A percentile compares a stretch with the other conserved stretches of the same genome.
Evolutionary conservation across 2,888 invertebrate species (phyloP).

Genomic region (Mycalesis mineus): DNA sequence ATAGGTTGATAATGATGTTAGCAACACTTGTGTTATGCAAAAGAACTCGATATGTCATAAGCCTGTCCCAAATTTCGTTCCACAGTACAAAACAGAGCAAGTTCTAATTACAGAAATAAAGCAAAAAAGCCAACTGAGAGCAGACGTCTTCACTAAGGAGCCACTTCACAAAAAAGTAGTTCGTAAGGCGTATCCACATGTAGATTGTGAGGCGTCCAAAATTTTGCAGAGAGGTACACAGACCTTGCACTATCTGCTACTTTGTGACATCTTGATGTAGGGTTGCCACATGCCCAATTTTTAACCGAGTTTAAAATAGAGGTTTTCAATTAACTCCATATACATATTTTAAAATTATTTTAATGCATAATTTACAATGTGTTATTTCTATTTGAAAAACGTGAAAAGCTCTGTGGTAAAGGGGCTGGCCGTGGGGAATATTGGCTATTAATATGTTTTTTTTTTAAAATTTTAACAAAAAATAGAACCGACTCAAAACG

Average conservation of each 20-base stretch:
- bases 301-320: background rate
- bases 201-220: constrained; percentile 52
- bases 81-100: constrained; percentile 16
- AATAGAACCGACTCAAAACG: too few relatives aligned
- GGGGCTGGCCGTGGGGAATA: too few relatives aligned
- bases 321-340: too few relatives aligned
- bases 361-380: too few relatives aligned
- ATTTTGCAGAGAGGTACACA: constrained; percentile 60
- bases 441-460: too few relatives aligned
- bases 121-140: constrained; percentile 29
- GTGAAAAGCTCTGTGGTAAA: too few relatives aligned
- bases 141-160: constrained; percentile 50
- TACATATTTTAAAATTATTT: too few relatives aligned
- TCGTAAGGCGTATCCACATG: constrained; percentile 43
- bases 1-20: background rate
- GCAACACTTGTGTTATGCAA: constrained; percentile 1
- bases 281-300: constrained; percentile 44
- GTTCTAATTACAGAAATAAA: constrained; percentile 25
- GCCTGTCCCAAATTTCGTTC: constrained; percentile 14
- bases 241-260: constrained; percentile 71
- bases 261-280: constrained; percentile 72
- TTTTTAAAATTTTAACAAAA: too few relatives aligned
- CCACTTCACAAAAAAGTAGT: constrained; percentile 48
- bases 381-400: too few relatives aligned
- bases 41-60: constrained; percentile 4